A percentile compares a stretch with the other conserved stretches of the same genome.
Evolutionary conservation across 2,888 invertebrate genomes (phyloP).

Genomic region (Caenorhabditis auriculariae): DNA sequence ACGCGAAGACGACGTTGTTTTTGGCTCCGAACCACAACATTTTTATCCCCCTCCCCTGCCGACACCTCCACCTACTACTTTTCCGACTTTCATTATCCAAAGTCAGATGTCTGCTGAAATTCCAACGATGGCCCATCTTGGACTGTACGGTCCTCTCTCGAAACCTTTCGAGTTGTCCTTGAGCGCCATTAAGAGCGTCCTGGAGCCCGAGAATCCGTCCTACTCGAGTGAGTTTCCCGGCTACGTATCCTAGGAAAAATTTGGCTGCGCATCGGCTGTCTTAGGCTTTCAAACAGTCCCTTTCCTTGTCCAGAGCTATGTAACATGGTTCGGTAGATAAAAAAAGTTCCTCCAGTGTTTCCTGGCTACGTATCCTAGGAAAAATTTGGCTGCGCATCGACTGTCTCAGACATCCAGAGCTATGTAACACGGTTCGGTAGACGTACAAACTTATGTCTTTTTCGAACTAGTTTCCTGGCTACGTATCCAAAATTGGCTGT

Average conservation of each 20-base stretch:
- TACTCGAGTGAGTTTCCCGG: slow-evolving; percentile 49
- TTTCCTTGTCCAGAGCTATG: background rate
- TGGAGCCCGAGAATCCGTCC: slow-evolving; percentile 44
- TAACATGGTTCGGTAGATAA: background rate
- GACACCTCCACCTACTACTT: no score
- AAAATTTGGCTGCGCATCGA: background rate
- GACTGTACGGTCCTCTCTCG: slow-evolving; percentile 24
- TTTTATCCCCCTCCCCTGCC: no score
- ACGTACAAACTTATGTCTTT: no score
- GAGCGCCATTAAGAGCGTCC: slow-evolving; percentile 40
- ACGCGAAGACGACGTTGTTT: no score
- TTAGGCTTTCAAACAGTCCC: background rate
- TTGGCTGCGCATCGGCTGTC: background rate
- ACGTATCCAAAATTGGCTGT: no score
- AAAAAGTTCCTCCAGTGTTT: background rate
- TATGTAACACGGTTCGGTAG: no score
- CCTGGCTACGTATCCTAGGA: background rate
- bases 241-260: no score
- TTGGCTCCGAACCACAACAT: no score
- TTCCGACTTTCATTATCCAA: no score
- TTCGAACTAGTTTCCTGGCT: no score
- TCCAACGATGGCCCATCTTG: slow-evolving; percentile 33
- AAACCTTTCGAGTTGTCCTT: slow-evolving; percentile 36
- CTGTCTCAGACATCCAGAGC: background rate
- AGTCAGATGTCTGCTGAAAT: no score